A percentile compares a stretch with the other conserved stretches of the same genome.
Evolutionary conservation across 2,113 vertebrate genomes (phyloP).

Genomic region (Eira barbara): DNA sequence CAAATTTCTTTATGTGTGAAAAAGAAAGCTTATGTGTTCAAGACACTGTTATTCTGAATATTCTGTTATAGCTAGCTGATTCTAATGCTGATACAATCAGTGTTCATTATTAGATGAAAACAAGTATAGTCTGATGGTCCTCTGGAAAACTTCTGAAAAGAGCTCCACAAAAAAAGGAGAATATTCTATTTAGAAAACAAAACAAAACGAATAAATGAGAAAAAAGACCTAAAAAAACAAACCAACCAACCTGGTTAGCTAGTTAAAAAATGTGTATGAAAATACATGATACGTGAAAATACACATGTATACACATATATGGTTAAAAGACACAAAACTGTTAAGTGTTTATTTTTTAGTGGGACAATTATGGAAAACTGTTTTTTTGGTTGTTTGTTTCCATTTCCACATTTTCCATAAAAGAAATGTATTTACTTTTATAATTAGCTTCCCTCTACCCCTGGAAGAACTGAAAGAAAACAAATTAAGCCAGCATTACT

Average conservation of each 20-base stretch:
- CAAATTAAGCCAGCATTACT: constrained; percentile 36
- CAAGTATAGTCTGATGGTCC: constrained; percentile 3
- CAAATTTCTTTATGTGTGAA: neutral
- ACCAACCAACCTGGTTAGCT: neutral
- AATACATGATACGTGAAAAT: neutral
- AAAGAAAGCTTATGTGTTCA: neutral
- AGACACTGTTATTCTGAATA: constrained; percentile 30
- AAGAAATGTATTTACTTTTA: constrained; percentile 14
- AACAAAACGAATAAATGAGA: neutral
- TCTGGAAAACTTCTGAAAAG: constrained; percentile 38
- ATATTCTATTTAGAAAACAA: constrained; percentile 38
- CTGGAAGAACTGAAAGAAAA: neutral
- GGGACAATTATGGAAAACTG: neutral
- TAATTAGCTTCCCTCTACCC: neutral
- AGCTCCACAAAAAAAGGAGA: constrained; percentile 44
- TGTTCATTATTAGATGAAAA: constrained; percentile 35
- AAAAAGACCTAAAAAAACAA: neutral
- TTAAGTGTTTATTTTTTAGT: constrained; percentile 24
- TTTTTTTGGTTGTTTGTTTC: neutral
- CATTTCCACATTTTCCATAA: constrained; percentile 30
- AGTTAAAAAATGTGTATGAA: constrained; percentile 18
- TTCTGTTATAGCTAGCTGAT: neutral
- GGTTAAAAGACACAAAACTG: constrained; percentile 33
- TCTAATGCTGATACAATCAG: constrained; percentile 29
- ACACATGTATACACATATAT: constrained; percentile 2